A percentile compares a stretch with the other conserved stretches of the same genome.
phyloP scores from a whole-genome alignment of 2,888 invertebrate genomes.

The Microctonus brassicae region DNA sequence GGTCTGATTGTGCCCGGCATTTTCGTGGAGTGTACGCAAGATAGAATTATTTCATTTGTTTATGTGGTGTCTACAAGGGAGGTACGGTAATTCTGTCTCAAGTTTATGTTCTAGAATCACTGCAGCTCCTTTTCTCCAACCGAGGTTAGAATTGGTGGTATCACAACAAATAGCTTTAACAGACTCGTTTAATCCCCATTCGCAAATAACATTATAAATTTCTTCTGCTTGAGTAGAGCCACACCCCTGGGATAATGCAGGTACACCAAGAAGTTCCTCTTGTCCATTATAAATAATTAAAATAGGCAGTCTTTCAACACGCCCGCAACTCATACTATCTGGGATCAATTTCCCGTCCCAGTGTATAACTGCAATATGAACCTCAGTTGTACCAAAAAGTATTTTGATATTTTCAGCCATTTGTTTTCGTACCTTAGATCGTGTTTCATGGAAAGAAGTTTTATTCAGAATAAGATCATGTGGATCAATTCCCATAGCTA shows the following conservation, averaged over 20 bases:
- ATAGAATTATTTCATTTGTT: no score
- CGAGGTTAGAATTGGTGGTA: constrained; percentile 39
- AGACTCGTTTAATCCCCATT: constrained; percentile 31
- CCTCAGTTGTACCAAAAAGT: constrained; percentile 17
- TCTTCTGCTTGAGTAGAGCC: constrained; percentile 37
- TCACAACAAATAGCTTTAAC: constrained; percentile 38
- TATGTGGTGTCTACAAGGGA: no score
- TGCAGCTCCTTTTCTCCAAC: constrained; percentile 32
- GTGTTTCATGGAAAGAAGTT: background rate
- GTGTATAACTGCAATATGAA: constrained; percentile 30
- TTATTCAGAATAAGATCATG: background rate
- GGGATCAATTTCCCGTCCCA: constrained; percentile 34
- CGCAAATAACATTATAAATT: constrained; percentile 30
- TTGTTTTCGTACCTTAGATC: background rate
- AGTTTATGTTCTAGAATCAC: constrained; percentile 33
- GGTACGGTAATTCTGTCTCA: constrained; percentile 28
- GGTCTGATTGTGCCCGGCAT: no score
- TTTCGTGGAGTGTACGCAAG: no score
- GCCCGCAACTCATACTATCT: constrained; percentile 14
- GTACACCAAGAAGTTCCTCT: constrained; percentile 33
- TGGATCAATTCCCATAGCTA: constrained; percentile 22
- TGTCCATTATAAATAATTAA: constrained; percentile 20
- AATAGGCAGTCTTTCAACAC: constrained; percentile 31
- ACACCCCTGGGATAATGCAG: constrained; percentile 34
- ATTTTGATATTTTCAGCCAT: constrained; percentile 22